These are phyloP conservation scores for Disparrhopalites patrizii DNA, from an alignment of 2,888 invertebrate species.

Conservation along the genomic window DNA sequence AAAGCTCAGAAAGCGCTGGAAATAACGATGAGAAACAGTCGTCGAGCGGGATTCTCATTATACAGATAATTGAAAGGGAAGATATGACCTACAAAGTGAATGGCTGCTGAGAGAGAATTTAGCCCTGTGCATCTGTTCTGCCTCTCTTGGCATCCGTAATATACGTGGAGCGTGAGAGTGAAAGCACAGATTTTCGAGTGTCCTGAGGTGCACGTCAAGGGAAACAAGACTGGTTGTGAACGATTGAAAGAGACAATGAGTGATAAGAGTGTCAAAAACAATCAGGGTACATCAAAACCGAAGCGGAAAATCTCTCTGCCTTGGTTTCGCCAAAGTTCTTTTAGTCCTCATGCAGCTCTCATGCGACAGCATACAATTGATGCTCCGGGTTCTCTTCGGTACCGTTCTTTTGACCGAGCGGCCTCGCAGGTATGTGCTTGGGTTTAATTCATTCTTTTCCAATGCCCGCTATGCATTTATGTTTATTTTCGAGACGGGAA, in stretches of 20 bases:
- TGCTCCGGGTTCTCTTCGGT: slow-evolving; percentile 79
- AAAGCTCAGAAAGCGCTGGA: too few species aligned
- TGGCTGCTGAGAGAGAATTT: background rate
- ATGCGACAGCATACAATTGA: slow-evolving; percentile 86
- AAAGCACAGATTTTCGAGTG: too few species aligned
- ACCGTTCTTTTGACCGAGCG: slow-evolving; percentile 51
- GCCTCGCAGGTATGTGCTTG: slow-evolving; percentile 25
- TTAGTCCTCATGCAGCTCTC: slow-evolving; percentile 62
- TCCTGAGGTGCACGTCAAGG: too few species aligned
- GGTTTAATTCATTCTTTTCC: too few species aligned
- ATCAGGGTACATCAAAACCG: slow-evolving; percentile 50
- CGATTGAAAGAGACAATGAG: slow-evolving; percentile 30
- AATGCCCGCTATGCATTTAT: too few species aligned
- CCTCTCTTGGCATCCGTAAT: too few species aligned
- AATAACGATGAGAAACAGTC: slow-evolving; percentile 7
- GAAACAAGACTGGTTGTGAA: background rate
- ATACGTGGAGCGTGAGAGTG: too few species aligned
- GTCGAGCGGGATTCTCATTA: background rate
- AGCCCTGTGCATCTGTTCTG: too few species aligned
- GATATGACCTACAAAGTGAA: slow-evolving; percentile 19
- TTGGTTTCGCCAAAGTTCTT: slow-evolving; percentile 81
- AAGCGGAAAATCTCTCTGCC: slow-evolving; percentile 82
- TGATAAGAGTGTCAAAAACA: slow-evolving; percentile 33
- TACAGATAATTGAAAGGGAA: slow-evolving; percentile 25
- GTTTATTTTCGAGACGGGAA: too few species aligned